phyloP scores from a whole-genome alignment of 1,140 invertebrate species.

The Aethina tumida region DNA sequence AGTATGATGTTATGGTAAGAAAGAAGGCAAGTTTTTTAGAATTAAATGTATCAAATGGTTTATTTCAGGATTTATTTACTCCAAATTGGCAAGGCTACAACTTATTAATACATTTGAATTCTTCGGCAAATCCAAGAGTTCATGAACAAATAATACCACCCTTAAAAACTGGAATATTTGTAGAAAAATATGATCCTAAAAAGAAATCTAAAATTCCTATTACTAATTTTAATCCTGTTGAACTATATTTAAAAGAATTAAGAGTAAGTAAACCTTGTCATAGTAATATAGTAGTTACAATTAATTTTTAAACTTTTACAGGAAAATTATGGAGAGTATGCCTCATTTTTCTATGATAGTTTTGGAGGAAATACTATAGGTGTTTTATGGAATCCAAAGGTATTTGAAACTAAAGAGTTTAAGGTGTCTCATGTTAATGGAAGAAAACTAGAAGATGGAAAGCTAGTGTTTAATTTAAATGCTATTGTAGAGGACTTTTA shows the following conservation, averaged over 20 bases:
- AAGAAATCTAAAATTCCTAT: slow-evolving; percentile 48
- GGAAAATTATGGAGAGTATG: slow-evolving; percentile 65
- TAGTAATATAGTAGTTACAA: slow-evolving; percentile 9
- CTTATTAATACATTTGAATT: slow-evolving; percentile 61
- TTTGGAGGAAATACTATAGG: slow-evolving; percentile 74
- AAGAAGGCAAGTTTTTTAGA: slow-evolving; percentile 11
- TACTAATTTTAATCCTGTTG: slow-evolving; percentile 66
- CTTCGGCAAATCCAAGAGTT: slow-evolving; percentile 43
- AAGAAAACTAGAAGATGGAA: slow-evolving; percentile 35
- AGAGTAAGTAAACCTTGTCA: slow-evolving; percentile 44
- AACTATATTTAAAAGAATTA: slow-evolving; percentile 61
- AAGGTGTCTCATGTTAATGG: slow-evolving; percentile 52
- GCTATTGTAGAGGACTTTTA: slow-evolving; percentile 66
- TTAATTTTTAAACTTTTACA: slow-evolving; percentile 40
- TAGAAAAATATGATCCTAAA: slow-evolving; percentile 25
- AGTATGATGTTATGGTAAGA: slow-evolving; percentile 35
- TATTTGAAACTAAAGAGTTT: slow-evolving; percentile 51
- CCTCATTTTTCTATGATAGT: slow-evolving; percentile 79
- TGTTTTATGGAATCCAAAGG: slow-evolving; percentile 69
- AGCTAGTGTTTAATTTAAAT: slow-evolving; percentile 50
- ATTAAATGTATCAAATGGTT: slow-evolving; percentile 11
- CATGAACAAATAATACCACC: slow-evolving; percentile 33
- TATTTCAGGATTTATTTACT: slow-evolving; percentile 50
- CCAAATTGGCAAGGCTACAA: slow-evolving; percentile 63
- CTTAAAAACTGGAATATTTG: slow-evolving; percentile 19